Evolutionary conservation across 2,888 invertebrate genomes (phyloP), one percentile per base, ranked within the genome.

Genomic region (Drosophila multiciliata): DNA sequence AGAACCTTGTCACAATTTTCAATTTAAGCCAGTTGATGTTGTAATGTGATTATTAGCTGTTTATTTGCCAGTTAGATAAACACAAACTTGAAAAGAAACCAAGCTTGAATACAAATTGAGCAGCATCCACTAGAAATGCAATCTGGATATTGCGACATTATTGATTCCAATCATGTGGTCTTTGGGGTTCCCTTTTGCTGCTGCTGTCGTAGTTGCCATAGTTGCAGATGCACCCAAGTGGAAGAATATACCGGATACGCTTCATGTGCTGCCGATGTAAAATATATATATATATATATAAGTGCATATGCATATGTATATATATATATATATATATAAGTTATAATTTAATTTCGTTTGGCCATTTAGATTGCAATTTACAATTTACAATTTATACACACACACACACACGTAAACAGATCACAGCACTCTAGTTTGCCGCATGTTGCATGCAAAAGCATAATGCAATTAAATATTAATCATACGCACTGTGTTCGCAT

Each of bases 381-480:
- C 20, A 26, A 26, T 26, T 70, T 74, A 63, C 48, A 65, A 29
- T 38, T 42, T n/a, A 50, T n/a, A 52, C 26, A 35, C 11, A 52
- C 9, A 50, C 20, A 48, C 29, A 36, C 26, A 45, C 20, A 55
- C 20, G 42, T 35, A 36, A 20, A 45, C 9, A 29, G 26, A 32
- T 33, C 17, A 45, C 23, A 62, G 71, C 75, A 72, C 79, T 79
- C 65, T 75, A 65, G 72, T 59, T 59, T 61, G 64, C 61, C 52
- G 66, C 50, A 58, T 59, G n/a, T 62, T 59, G 59, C 61, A 76
- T 78, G 63, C 38, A 58, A 64, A 53, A 66, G 75, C 73, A 75
- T 78, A 87, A 87, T 80, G 80, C 78, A 82, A 87, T 85, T 84
- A 85, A 86, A 85, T 85, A 86, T 86, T 86, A 87, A 86, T 85